Evolutionary conservation across 2,113 vertebrate species (phyloP).

Genomic region (Hassar affinis): DNA sequence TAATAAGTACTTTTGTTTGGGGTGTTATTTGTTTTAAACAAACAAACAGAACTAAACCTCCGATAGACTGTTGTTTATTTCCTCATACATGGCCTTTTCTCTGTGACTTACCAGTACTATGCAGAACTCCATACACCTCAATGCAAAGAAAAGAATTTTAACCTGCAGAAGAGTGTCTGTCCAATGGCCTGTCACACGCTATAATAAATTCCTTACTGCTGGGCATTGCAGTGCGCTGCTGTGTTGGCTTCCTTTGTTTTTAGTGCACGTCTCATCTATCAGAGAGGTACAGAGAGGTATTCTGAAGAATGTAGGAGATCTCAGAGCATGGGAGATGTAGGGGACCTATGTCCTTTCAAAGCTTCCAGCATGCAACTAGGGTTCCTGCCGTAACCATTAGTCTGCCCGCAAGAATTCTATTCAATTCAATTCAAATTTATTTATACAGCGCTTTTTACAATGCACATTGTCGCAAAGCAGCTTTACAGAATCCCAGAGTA

Average conservation of each 20-base stretch:
- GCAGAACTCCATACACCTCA: slow-evolving; percentile 60
- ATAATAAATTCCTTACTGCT: slow-evolving; percentile 56
- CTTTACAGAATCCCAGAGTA: too few species aligned
- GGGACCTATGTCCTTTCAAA: too few species aligned
- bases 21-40: slow-evolving; percentile 60
- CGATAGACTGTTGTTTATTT: slow-evolving; percentile 60
- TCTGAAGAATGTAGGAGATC: too few species aligned
- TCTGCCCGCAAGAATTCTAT: too few species aligned
- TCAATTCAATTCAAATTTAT: too few species aligned
- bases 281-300: too few species aligned
- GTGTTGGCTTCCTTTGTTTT: not conserved
- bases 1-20: slow-evolving; percentile 68
- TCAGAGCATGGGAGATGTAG: too few species aligned
- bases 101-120: slow-evolving; percentile 67
- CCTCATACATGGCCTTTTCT: slow-evolving; percentile 67
- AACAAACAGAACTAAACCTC: slow-evolving; percentile 54
- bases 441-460: too few species aligned
- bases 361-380: too few species aligned
- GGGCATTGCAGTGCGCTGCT: slow-evolving; percentile 29
- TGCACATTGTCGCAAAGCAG: too few species aligned
- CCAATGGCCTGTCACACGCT: slow-evolving; percentile 46
- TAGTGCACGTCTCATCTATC: not conserved
- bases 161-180: slow-evolving; percentile 53
- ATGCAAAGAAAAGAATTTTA: slow-evolving; percentile 52
- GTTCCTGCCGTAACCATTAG: too few species aligned